Conservation (phyloP, 2,113 vertebrate genomes). For the Elaphurus davidianus region DNA sequence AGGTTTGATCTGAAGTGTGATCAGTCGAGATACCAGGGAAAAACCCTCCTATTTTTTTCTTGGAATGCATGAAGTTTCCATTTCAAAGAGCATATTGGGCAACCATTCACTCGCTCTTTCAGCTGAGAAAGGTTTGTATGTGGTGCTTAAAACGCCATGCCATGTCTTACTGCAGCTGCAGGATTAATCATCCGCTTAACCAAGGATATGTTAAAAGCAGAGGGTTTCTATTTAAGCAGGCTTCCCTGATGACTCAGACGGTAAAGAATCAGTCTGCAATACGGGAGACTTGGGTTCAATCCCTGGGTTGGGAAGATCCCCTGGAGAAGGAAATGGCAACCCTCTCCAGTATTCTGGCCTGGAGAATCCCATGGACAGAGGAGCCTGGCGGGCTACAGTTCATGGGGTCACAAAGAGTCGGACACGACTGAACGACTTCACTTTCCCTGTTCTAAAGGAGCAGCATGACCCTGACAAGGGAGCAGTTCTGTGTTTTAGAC, state of each 20-base stretch:
- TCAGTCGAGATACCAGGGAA: background rate
- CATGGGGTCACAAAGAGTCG: background rate
- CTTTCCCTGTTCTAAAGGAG: accelerated
- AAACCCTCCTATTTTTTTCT: background rate
- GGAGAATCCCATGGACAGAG: background rate
- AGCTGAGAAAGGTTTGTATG: no score
- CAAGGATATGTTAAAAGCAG: background rate
- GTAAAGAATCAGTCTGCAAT: background rate
- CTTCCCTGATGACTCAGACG: background rate
- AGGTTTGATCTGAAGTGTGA: background rate
- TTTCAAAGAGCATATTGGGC: background rate
- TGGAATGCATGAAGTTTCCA: background rate
- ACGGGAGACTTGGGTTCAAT: background rate
- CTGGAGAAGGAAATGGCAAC: background rate
- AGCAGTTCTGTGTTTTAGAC: background rate
- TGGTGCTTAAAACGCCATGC: background rate
- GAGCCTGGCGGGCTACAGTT: background rate
- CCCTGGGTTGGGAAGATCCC: background rate
- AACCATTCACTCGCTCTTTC: background rate
- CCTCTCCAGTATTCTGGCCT: background rate
- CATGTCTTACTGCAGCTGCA: accelerated
- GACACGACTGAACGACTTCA: accelerated
- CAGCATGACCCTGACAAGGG: accelerated
- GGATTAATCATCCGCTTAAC: background rate
- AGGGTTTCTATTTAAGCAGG: accelerated